Evolutionary conservation across 2,797 vertebrate genomes (phyloP), one percentile per base, ranked within the genome.

Genomic region (Alectoris magna): DNA sequence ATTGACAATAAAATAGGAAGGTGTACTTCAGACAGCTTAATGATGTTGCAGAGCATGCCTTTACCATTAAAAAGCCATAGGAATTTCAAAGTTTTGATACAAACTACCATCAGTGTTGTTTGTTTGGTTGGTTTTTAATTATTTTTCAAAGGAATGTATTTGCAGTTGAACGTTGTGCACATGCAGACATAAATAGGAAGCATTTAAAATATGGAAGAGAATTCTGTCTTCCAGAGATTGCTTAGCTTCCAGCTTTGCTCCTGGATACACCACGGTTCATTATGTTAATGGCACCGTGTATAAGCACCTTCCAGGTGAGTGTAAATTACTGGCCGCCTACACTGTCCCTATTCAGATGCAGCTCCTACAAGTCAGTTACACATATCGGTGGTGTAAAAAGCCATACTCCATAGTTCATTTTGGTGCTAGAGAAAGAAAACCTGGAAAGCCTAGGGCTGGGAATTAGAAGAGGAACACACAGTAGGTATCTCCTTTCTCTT

Each of bases 1-100:
- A 93, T 15, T 90, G 70, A 78, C 70, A 92, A 56, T 46, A 88
- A 86, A 94, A 88, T 70, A 86, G 36, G 75, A 93, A 91, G 22
- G 2, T 90, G 44, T 75, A 67, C 51, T 92, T 86, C 31, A 79
- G 39, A 53, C 14, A 76, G 29, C 51, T 43, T 78, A 59, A 56
- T 53, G 56, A 56, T 75, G 44, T 34, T 86, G n/a, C 36, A 89
- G 66, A 70, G 53, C 77, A 74, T 77, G 58, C 5, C 17, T 88
- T 94, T 71, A 31, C 59, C 56, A 38, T 86, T 81, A 84, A 89
- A 92, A 87, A 66, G 24, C 48, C 15, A 59, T 63, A 7, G 38
- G n/a, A 92, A 24, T n/a, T 83, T 90, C 70, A 69, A 84, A 84
- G 43, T 76, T 86, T 64, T 80, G 36, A 39, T 68, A 38, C 29